A percentile compares a stretch with the other conserved stretches of the same genome.
These are phyloP conservation scores for Tragelaphus scriptus DNA, from an alignment of 2,113 vertebrate species.

Conservation along the genomic window DNA sequence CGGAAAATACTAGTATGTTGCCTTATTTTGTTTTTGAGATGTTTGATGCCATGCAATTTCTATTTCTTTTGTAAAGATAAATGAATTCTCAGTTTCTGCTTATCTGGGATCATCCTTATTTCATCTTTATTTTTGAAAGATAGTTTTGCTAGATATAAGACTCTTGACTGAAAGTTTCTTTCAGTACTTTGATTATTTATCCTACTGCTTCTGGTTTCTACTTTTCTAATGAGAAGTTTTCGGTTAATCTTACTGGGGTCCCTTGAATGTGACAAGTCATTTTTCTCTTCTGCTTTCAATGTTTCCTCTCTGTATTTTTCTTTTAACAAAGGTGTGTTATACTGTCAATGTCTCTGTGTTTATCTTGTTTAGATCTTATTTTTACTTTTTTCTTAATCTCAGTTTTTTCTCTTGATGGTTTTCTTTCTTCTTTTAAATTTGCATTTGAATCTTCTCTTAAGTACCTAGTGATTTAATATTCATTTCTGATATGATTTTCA, in stretches of 20 bases:
- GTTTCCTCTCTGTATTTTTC: not conserved
- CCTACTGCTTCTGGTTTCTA: not conserved
- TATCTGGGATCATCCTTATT: not conserved
- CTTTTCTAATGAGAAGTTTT: not conserved
- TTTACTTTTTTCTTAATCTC: not conserved
- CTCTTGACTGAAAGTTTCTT: not conserved
- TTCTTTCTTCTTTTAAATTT: not conserved
- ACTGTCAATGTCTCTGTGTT: not conserved
- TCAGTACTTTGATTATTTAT: not conserved
- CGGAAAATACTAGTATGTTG: not conserved
- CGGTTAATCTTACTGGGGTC: not conserved
- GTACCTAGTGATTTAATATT: not conserved
- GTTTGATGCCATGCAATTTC: not conserved
- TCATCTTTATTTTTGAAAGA: not conserved
- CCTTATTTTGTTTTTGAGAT: not conserved
- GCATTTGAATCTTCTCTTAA: not conserved
- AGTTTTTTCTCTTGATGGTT: not conserved
- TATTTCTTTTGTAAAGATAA: not conserved
- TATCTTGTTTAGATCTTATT: not conserved
- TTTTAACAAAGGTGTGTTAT: not conserved
- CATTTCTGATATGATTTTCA: not conserved
- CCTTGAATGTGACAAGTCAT: not conserved
- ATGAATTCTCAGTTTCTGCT: not conserved
- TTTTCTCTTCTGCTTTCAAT: not conserved
- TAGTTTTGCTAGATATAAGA: not conserved